phyloP scores from a whole-genome alignment of 2,888 invertebrate species.

The Ommatoiulus sabulosus region DNA sequence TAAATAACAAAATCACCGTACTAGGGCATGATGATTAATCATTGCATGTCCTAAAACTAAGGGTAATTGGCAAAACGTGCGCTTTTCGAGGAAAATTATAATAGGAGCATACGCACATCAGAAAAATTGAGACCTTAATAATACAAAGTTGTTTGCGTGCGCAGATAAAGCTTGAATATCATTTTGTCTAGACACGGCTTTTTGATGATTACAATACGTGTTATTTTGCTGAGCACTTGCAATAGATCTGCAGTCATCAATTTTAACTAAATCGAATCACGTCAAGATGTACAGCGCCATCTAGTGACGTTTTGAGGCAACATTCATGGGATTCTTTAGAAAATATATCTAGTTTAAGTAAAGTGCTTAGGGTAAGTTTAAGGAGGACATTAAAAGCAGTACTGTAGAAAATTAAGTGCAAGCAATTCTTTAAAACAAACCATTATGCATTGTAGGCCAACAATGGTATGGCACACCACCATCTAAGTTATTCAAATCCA shows the following conservation, averaged over 20 bases:
- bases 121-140: conserved; percentile 10
- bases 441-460: not conserved
- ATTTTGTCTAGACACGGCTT: not conserved
- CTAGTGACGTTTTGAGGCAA: too few relatives aligned
- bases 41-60: not conserved
- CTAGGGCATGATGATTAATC: conserved; percentile 45
- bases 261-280: not conserved
- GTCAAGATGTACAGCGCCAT: not conserved
- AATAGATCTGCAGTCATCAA: not conserved
- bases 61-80: conserved; percentile 18
- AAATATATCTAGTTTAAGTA: too few relatives aligned
- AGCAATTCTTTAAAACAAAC: not conserved
- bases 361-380: too few relatives aligned
- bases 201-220: not conserved
- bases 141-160: not conserved
- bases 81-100: not conserved
- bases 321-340: too few relatives aligned
- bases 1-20: not conserved
- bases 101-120: not conserved
- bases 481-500: not conserved
- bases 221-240: not conserved
- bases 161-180: not conserved
- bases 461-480: not conserved
- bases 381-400: too few relatives aligned
- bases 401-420: too few relatives aligned